Base-by-base conservation (phyloP, 2,113 vertebrate genomes). In the Mirza zaza region DNA sequence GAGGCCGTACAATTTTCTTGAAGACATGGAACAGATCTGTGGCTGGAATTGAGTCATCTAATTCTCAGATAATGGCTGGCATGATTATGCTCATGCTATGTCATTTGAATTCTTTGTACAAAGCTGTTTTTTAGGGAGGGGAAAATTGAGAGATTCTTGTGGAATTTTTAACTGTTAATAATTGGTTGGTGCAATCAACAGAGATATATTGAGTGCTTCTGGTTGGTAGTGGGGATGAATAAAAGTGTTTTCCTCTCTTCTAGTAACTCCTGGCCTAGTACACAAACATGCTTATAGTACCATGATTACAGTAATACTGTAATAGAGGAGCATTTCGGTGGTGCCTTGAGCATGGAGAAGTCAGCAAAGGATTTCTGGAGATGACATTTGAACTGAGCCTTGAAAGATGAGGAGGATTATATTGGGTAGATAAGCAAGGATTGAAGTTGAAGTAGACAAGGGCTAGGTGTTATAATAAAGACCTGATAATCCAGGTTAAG, bases 371-470 rank as follows among this genome's bases (percentile, higher is more conserved):
- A 86, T 91, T 95, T 83, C 75, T 87, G 15, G 77, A 79, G 39
- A 13, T 73, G n/a, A 90, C 50, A 50, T 97, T 96, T 83, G 80
- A 96, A 84, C 20, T 15, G 48, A 92, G 36, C n/a, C 68, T 82
- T 83, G 83, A 91, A 82, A 42, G 59, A 57, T 50, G 52, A 73
- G 48, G 63, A 83, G 39, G 71, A 82, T 68, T 86, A 25, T 20
- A 80, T 79, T 14, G 59, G 61, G 34, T 95, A 9, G 52, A 65
- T 57, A 52, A 89, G 52, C 36, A 83, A 87, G 39, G 36, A 55
- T 6, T 80, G 91, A 65, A 85, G 73, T 52, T 61, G 36, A 84
- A 83, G 42, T 36, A 90, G 85, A 32, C 73, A 50, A 68, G 15
- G 73, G 48, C 13, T 39, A 52, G 36, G 8, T 67, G 36, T 93